These are phyloP conservation scores for Cheilosia vernalis DNA, from an alignment of 2,888 invertebrate genomes.

Conservation along the genomic window DNA sequence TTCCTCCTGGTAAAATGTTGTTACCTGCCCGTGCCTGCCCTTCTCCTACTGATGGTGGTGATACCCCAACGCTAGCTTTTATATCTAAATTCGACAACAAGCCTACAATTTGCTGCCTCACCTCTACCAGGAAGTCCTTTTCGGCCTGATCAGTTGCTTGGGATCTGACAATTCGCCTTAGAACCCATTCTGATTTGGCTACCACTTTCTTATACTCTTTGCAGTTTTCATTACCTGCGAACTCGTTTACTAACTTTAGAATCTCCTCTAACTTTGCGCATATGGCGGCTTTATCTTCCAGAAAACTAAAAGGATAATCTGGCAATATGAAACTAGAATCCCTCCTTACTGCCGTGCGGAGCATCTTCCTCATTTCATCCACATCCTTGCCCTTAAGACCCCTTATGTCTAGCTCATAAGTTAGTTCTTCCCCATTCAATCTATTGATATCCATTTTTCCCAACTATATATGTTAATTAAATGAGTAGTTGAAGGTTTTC, in stretches of 20 bases:
- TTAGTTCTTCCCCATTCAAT: conserved; percentile 28
- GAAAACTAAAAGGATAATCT: conserved; percentile 34
- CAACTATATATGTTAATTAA: not conserved
- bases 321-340: conserved; percentile 24
- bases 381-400: conserved; percentile 11
- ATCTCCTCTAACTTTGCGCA: conserved; percentile 14
- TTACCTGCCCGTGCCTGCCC: no score
- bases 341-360: conserved; percentile 9
- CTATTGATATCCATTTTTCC: conserved; percentile 35
- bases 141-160: not conserved
- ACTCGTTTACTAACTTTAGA: not conserved
- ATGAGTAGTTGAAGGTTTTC: not conserved
- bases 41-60: no score
- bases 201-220: conserved; percentile 16
- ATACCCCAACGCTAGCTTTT: not conserved
- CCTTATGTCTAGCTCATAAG: conserved; percentile 21
- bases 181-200: conserved; percentile 40
- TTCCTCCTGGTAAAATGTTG: no score
- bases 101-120: not conserved
- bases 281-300: conserved; percentile 26
- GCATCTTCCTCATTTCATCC: conserved; percentile 27
- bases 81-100: not conserved
- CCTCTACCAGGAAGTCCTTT: not conserved
- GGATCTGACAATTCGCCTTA: conserved; percentile 5
- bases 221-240: conserved; percentile 10